A percentile compares a stretch with the other conserved stretches of the same genome.
These are phyloP conservation scores for Eupsilia transversa DNA, from an alignment of 2,888 invertebrate species.

Conservation along the genomic window DNA sequence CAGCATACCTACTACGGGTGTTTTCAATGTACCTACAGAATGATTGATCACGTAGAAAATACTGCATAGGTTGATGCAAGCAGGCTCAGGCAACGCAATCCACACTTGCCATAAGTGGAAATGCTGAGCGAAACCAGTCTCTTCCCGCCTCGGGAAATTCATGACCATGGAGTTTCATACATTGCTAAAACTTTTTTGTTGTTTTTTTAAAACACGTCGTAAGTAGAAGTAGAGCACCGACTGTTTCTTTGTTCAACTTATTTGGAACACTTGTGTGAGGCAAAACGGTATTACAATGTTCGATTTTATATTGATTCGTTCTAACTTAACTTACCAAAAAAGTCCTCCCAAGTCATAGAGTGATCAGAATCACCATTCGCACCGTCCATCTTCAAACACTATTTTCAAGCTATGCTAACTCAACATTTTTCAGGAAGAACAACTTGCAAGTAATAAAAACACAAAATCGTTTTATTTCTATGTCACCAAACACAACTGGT, in stretches of 20 bases:
- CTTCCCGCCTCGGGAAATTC: slow-evolving; percentile 78
- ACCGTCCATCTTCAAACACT: slow-evolving; percentile 88
- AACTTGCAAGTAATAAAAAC: slow-evolving; percentile 67
- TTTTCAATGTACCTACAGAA: slow-evolving; percentile 59
- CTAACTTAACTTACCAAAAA: slow-evolving; percentile 91
- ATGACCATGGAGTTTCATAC: slow-evolving; percentile 61
- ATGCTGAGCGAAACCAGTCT: slow-evolving; percentile 82
- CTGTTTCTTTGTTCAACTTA: slow-evolving; percentile 26
- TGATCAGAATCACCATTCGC: slow-evolving; percentile 92
- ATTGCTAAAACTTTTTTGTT: slow-evolving; percentile 45
- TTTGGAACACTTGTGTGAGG: not conserved
- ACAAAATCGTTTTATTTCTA: slow-evolving; percentile 68
- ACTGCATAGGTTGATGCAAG: slow-evolving; percentile 70
- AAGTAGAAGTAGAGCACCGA: slow-evolving; percentile 48
- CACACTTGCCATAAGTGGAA: slow-evolving; percentile 81
- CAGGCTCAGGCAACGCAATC: slow-evolving; percentile 63
- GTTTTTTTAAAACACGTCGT: slow-evolving; percentile 1
- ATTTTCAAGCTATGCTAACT: slow-evolving; percentile 72
- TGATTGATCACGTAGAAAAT: slow-evolving; percentile 78
- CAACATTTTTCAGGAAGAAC: slow-evolving; percentile 70
- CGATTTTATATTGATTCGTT: slow-evolving; percentile 9
- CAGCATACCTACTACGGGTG: slow-evolving; percentile 8
- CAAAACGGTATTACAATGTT: slow-evolving; percentile 18
- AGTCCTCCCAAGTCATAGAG: slow-evolving; percentile 93
- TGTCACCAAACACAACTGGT: slow-evolving; percentile 76